Evolutionary conservation across 1,140 invertebrate genomes (phyloP).

Genomic region (Drosophila kepulauana): DNA sequence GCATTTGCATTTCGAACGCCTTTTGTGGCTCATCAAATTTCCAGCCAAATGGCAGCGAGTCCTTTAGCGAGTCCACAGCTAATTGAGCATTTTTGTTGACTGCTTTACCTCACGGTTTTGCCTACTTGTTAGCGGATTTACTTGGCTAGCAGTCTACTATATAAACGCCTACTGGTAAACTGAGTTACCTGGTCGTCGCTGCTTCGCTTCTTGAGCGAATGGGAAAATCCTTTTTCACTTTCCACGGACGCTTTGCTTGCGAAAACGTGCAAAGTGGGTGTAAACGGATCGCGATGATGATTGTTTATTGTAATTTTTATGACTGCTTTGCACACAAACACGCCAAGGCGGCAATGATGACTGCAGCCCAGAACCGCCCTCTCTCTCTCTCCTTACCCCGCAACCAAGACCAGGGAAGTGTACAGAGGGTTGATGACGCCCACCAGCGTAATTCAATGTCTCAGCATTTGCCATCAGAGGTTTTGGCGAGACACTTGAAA

Average conservation of each 20-base stretch:
- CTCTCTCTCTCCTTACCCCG: not conserved
- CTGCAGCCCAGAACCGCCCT: slow-evolving; percentile 44
- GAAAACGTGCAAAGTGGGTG: slow-evolving; percentile 83
- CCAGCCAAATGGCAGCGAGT: slow-evolving; percentile 39
- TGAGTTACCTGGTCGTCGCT: slow-evolving; percentile 3
- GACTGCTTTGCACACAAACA: slow-evolving; percentile 82
- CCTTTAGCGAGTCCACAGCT: slow-evolving; percentile 44
- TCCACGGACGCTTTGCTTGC: slow-evolving; percentile 48
- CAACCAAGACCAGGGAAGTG: not conserved
- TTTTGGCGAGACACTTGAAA: slow-evolving; percentile 52
- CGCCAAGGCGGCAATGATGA: slow-evolving; percentile 75
- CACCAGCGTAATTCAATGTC: slow-evolving; percentile 28
- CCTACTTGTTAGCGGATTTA: slow-evolving; percentile 66
- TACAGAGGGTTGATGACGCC: slow-evolving; percentile 11
- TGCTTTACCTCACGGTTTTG: slow-evolving; percentile 65
- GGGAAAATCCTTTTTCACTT: slow-evolving; percentile 76
- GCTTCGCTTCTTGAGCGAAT: slow-evolving; percentile 12
- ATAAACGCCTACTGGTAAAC: slow-evolving; percentile 24
- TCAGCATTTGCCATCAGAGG: slow-evolving; percentile 9
- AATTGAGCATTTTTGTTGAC: slow-evolving; percentile 81
- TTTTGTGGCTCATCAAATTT: slow-evolving; percentile 18
- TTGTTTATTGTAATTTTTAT: slow-evolving; percentile 84
- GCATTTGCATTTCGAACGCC: slow-evolving; percentile 35
- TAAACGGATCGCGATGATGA: slow-evolving; percentile 83
- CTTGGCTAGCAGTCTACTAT: slow-evolving; percentile 32